These are phyloP conservation scores for Myanophis thanlyinensis DNA, from an alignment of 2,113 vertebrate genomes.

Conservation along the genomic window DNA sequence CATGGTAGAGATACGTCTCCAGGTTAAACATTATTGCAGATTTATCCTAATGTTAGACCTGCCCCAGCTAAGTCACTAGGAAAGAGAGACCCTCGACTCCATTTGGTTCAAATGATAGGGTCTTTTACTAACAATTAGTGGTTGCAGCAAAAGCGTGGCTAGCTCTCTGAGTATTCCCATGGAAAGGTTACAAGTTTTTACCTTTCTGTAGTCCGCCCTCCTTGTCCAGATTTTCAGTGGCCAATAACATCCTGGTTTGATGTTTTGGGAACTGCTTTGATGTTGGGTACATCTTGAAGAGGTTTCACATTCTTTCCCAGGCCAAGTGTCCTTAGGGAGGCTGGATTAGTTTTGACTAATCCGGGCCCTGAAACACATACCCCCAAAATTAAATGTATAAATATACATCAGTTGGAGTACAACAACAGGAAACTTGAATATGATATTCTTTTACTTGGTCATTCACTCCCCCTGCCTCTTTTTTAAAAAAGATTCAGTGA, in stretches of 20 bases:
- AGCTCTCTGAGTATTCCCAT: not conserved
- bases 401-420: too few relatives aligned
- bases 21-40: too few relatives aligned
- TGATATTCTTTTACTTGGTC: too few relatives aligned
- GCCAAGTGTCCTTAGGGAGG: not conserved
- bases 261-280: not conserved
- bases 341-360: too few relatives aligned
- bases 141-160: not conserved
- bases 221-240: not conserved
- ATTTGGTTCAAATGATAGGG: not conserved
- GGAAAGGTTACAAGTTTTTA: not conserved
- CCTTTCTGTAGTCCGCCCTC: not conserved
- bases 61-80: not conserved
- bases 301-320: not conserved
- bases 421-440: too few relatives aligned
- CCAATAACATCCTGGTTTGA: not conserved
- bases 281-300: not conserved
- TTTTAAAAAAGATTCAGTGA: too few relatives aligned
- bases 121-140: not conserved
- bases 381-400: too few relatives aligned
- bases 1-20: too few relatives aligned
- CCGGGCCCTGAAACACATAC: too few relatives aligned
- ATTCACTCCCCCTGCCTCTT: too few relatives aligned
- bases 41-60: not conserved
- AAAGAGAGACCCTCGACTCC: not conserved